Evolutionary conservation across 2,888 invertebrate species (phyloP), one percentile per base, ranked within the genome.

Genomic region (Sisyra terminalis): DNA sequence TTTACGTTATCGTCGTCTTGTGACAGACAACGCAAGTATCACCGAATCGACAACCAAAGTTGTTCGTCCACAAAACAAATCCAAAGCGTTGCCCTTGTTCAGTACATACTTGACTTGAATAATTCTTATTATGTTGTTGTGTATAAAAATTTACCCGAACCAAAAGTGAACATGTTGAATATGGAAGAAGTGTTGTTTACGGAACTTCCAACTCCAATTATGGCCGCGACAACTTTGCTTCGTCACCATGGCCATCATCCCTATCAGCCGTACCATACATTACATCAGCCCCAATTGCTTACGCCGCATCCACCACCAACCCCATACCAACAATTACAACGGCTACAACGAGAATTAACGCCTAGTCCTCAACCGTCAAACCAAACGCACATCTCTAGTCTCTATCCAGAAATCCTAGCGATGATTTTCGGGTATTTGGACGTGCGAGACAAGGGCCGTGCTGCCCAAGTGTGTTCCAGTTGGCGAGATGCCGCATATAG

Each of bases 401-500:
- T 93, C 40, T 92, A 90, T 62, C 93, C 94, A 14, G 93, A 94
- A 65, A 78, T 94, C 50, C 66, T 94, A 50, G 87, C 90, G 47
- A 74, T 90, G 55, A 92, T 94, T 59, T 94, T 94, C 63, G 78
- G 85, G 56, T 78, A 88, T 62, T 67, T 94, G 58, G 82, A 87
- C 42, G 86, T 90, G 35, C 69, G 80, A 51, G 93, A 92, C 64
- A 78, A 88, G 57, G 93, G 93, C 2, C 71, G 86, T 35, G 92
- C 84, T 14, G 88, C 92, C 2, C 89, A 89, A 64, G 90, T 92
- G 48, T 88, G 87, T 61, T 72, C 76, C 44, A 68, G 83, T 45
- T 94, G 93, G 92, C 69, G 89, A 46, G 92, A 93, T 57, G 92
- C 92, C 37, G 84, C 88, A 24, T 92, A 93, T 63, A 81, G 86